Base-by-base conservation (phyloP, 2,888 invertebrate species). In the Aradus depressus region DNA sequence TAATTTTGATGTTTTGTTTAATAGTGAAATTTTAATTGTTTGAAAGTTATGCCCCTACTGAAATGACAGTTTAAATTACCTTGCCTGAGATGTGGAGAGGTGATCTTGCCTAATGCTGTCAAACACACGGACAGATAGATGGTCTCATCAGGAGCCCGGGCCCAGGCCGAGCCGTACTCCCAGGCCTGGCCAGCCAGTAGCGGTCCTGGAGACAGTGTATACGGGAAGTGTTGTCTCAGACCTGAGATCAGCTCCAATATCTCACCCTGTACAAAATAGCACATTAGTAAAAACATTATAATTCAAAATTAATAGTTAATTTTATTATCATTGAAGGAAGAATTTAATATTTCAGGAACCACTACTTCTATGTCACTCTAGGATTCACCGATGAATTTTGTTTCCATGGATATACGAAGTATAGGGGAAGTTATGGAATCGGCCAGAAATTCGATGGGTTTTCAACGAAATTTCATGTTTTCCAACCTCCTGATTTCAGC, bases 101-200 rank as follows among this genome's bases (percentile, higher is more conserved):
- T 12, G 23, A 49, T 49, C 16, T 41, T 23, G 16, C 31, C 21
- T 10, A 49, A 23, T n/a, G 23, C 26, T 10, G 14, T 22, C 3
- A 42, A 32, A 2, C 25, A 49, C 5, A 41, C 79, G 57, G 78
- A 74, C 26, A 93, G 72, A 60, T 79, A 73, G 12, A 75, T 71
- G 4, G 83, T 70, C 56, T 75, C 73, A 38, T 79, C 73, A 54
- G 81, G 74, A 59, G 83, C 77, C 66, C 83, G 86, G 64, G 86
- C 84, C 92, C 93, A 95, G 45, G 78, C 76, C 58, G 85, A 76
- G 48, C 87, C 80, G 65, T 86, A 90, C 66, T 93, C 92, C 93
- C 93, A 93, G 58, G 83, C 80, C 75, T 92, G 81, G 65, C 92
- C 89, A 12, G 85, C 79, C 43, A 92, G 71, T 34, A 95, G 70